These are phyloP conservation scores for Labrus mixtus DNA, from an alignment of 2,113 vertebrate genomes.

Conservation along the genomic window DNA sequence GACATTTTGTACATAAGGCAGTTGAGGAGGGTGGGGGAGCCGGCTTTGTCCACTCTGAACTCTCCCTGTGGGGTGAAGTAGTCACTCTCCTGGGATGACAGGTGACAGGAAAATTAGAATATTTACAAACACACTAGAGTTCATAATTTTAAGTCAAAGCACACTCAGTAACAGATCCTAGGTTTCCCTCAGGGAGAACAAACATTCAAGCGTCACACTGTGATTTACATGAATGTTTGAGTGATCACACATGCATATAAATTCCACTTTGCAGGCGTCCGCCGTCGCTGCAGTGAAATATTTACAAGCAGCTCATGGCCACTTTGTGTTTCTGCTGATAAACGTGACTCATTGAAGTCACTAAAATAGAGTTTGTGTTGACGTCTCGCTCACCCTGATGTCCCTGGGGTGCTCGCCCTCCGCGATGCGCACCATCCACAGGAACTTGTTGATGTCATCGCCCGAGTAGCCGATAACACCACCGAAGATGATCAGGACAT, in stretches of 20 bases:
- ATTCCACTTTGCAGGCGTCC: not conserved
- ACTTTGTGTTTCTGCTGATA: not conserved
- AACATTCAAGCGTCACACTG: too few species aligned
- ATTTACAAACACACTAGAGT: not conserved
- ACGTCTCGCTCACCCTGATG: conserved; percentile 89
- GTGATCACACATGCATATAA: not conserved
- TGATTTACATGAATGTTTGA: too few species aligned
- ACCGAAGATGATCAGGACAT: conserved; percentile 96
- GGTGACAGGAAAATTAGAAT: not conserved
- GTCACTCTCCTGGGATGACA: conserved; percentile 90
- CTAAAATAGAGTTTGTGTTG: not conserved
- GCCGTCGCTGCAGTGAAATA: not conserved
- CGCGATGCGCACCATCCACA: conserved; percentile 99
- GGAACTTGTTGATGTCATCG: conserved; percentile 98
- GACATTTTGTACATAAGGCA: conserved; percentile 99
- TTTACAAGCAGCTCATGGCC: not conserved
- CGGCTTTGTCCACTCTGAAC: conserved; percentile 96
- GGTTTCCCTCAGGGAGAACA: not conserved
- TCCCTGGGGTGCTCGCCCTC: conserved; percentile 98
- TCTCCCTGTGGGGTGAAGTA: conserved; percentile 98
- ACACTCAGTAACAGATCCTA: not conserved
- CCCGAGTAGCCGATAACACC: conserved; percentile 98
- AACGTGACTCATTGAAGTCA: not conserved
- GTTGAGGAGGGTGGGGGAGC: conserved; percentile 95
- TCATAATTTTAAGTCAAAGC: not conserved